Base-by-base conservation (phyloP, 1,140 invertebrate genomes). In the Hylaeus anthracinus region DNA sequence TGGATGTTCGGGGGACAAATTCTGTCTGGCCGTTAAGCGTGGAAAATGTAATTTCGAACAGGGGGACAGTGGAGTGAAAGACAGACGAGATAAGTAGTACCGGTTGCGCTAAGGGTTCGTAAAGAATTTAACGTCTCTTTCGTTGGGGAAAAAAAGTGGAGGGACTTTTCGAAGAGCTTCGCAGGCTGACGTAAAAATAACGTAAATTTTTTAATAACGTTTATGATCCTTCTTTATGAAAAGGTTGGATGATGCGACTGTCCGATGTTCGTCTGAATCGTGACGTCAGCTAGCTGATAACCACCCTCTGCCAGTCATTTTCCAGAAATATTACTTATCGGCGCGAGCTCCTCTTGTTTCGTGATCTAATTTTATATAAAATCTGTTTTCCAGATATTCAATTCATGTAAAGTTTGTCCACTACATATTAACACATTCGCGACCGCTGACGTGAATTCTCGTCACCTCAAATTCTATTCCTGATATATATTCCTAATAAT, bases 21-120 rank as follows among this genome's bases (percentile, higher is more conserved):
- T 63, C 39, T 55, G 61, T 12, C 37, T 65, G 39, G 14, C 39
- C 64, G 53, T 67, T 55, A 60, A 55, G 39, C 51, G 15, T 12
- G 43, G 26, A 48, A 60, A 69, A 58, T 60, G 55, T 60, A 61
- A 70, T 77, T 48, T 26, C 55, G 65, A 70, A 70, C 43, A 51
- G 60, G 70, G 43, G 51, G 39, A 76, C 26, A 75, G 45, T 15
- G 1, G 48, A 39, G 39, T 45, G 4, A 66, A 55, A 41, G 51
- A 39, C 12, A 10, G 8, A 43, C 51, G n/a, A 55, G 48, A 79
- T 79, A 79, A 61, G 37, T 72, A 51, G 64, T 53, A 55, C 76
- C 76, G 66, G 75, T 71, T 51, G 67, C 48, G 58, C 48, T 55
- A 55, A 79, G 48, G 39, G 60, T 15, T 72, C 76, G 60, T 79